Conservation (phyloP, 2,113 vertebrate genomes). For the Psilopsiagon aurifrons region DNA sequence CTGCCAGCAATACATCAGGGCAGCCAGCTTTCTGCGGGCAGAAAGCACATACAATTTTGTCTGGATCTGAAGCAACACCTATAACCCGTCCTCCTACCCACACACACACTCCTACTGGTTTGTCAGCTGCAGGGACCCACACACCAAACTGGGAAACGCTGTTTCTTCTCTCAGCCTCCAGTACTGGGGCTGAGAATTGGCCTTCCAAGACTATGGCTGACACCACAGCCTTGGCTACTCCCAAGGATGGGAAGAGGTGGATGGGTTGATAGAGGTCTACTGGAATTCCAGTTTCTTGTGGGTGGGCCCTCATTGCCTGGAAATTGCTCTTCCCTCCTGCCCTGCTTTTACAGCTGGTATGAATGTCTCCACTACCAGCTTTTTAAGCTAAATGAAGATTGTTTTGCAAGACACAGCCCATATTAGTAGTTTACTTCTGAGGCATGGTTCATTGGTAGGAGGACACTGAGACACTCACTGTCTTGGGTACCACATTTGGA, state of each 20-base stretch:
- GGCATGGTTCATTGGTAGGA: neutral
- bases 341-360: neutral
- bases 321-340: neutral
- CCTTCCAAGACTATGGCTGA: neutral
- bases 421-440: neutral
- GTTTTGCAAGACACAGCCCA: neutral
- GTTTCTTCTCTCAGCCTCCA: neutral
- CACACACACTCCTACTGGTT: neutral
- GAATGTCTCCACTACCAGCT: rapidly evolving
- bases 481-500: neutral
- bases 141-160: neutral
- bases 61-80: slow-evolving; percentile 4
- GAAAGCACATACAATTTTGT: neutral
- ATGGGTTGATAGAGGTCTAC: neutral
- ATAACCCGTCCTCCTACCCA: neutral
- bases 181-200: neutral
- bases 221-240: too few relatives aligned
- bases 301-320: neutral
- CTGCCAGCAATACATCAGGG: neutral
- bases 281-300: neutral
- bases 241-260: neutral
- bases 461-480: neutral
- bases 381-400: neutral
- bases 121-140: neutral
- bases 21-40: neutral